Conservation (phyloP, 2,888 invertebrate species). For the Troilus luridus region DNA sequence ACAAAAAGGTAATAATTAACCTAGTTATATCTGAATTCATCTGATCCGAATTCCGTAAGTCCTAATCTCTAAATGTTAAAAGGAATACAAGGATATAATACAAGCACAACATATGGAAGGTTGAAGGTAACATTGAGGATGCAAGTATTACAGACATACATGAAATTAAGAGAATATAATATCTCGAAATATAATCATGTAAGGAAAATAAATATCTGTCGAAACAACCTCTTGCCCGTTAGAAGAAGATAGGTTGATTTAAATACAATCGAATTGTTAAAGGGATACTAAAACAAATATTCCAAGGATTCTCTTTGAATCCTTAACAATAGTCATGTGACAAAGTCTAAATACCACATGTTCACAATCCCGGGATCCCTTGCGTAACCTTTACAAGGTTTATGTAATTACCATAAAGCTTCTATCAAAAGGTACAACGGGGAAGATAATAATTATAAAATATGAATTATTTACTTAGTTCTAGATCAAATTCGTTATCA, state of each 20-base stretch:
- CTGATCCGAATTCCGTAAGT: too few species aligned
- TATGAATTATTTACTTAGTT: slow-evolving; percentile 30
- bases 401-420: neutral
- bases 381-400: neutral
- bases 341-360: neutral
- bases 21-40: too few species aligned
- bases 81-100: too few species aligned
- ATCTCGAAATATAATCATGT: too few species aligned
- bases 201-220: too few species aligned
- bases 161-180: too few species aligned
- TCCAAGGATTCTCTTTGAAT: neutral
- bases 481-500: slow-evolving; percentile 9
- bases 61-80: too few species aligned
- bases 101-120: too few species aligned
- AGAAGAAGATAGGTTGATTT: neutral
- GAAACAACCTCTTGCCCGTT: neutral
- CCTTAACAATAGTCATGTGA: neutral
- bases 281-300: neutral
- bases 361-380: neutral
- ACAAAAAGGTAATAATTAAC: too few species aligned
- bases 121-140: too few species aligned
- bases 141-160: too few species aligned
- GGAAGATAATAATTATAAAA: slow-evolving; percentile 18
- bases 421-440: neutral
- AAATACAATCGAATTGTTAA: neutral